Evolutionary conservation across 1,140 invertebrate genomes (phyloP), one percentile per base, ranked within the genome.

Genomic region (Lanistes nyassanus): DNA sequence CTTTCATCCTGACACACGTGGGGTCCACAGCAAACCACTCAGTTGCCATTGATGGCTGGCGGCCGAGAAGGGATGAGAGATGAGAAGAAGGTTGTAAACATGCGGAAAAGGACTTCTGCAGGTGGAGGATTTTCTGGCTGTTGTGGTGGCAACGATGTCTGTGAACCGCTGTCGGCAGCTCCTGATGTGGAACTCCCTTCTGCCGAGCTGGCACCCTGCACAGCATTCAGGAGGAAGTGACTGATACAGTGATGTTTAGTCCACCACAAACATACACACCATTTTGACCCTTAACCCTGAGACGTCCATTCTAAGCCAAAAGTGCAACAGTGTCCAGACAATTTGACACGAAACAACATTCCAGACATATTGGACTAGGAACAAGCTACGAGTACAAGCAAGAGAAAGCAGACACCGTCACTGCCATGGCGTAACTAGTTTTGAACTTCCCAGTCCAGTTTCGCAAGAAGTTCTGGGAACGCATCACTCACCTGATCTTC

Each of bases 21-120:
- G 42, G 9, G 2, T n/a, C n/a, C n/a, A n/a, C 9, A 13, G 42
- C 19, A 47, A 9, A 47, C 9, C 42, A 47, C 2, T 81, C 60
- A 84, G 71, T 84, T 84, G 0, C 64, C 80, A 71, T 84, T 84
- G 31, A 84, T 77, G 29, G 79, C 77, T 29, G 77, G 77, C 21
- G 83, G 81, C n/a, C 68, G 83, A 3, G 58, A 58, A 37, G 83
- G 83, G 29, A 84, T 81, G 23, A 84, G 68, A 37, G 83, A 84
- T 13, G 81, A 79, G 71, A 84, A 84, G 69, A 84, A 82, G 1
- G 80, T 81, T 29, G 80, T 71, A 34, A 84, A 53, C 74, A 84
- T 82, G 56, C 77, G 76, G 78, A 80, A 79, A 4, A 72, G 56
- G 19, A 72, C 56, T 7, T 23, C 36, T 19, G 70, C 19, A 16